Conservation (phyloP, 92 coral and sea anemone genomes). For the Epizoanthus ramosus region DNA sequence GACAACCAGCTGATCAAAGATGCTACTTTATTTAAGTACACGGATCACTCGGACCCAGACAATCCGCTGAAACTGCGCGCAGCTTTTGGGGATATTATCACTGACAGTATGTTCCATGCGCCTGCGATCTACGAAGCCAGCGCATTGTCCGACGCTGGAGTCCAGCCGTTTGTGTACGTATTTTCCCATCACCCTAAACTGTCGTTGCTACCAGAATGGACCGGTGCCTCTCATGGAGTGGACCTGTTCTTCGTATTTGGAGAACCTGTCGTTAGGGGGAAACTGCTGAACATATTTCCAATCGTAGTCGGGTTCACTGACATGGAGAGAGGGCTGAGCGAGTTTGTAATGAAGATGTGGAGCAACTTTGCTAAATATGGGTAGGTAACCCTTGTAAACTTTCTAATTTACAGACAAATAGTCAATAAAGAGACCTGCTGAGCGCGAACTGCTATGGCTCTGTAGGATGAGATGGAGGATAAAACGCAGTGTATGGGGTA, state of each 20-base stretch:
- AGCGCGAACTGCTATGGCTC: too few species aligned
- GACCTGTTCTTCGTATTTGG: slow-evolving; percentile 42
- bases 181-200: slow-evolving; percentile 48
- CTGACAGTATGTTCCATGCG: slow-evolving; percentile 37
- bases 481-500: too few species aligned
- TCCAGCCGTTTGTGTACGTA: slow-evolving; percentile 13
- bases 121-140: slow-evolving; percentile 47
- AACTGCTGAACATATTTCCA: not conserved
- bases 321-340: slow-evolving; percentile 51
- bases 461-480: too few species aligned
- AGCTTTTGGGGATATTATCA: slow-evolving; percentile 1
- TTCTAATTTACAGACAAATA: too few species aligned
- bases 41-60: slow-evolving; percentile 42
- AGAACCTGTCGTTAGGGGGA: slow-evolving; percentile 19
- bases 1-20: slow-evolving; percentile 37
- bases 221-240: slow-evolving; percentile 35
- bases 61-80: slow-evolving; percentile 29
- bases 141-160: slow-evolving; percentile 21
- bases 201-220: slow-evolving; percentile 25
- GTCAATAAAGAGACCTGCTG: too few species aligned
- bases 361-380: slow-evolving; percentile 60
- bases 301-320: slow-evolving; percentile 18
- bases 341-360: slow-evolving; percentile 48
- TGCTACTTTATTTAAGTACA: slow-evolving; percentile 40
- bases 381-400: too few species aligned